phyloP scores from a whole-genome alignment of 2,888 invertebrate species.

The Lomographa bimaculata region DNA sequence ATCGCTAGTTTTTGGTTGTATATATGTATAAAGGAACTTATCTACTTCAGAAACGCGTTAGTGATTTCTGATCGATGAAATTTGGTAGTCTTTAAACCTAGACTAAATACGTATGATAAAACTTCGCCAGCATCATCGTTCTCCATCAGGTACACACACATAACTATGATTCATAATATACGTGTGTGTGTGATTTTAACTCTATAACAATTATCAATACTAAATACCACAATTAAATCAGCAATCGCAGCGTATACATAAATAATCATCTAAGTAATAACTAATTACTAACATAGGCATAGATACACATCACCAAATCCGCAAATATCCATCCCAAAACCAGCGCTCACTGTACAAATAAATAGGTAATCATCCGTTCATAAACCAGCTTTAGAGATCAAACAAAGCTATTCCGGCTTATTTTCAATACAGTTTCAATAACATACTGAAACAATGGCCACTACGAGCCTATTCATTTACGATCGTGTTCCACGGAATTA shows the following conservation, averaged over 20 bases:
- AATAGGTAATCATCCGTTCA: slow-evolving; percentile 18
- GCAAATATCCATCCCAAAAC: slow-evolving; percentile 11
- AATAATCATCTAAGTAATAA: neutral
- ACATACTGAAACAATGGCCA: slow-evolving; percentile 55
- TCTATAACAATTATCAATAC: slow-evolving; percentile 1
- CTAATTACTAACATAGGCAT: slow-evolving; percentile 11
- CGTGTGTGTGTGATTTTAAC: too few relatives aligned
- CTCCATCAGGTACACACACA: too few relatives aligned
- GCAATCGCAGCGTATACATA: too few relatives aligned
- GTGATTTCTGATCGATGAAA: too few relatives aligned
- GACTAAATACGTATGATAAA: too few relatives aligned
- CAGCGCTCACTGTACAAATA: slow-evolving; percentile 25
- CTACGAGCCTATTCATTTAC: slow-evolving; percentile 59
- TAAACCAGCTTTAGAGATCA: slow-evolving; percentile 47
- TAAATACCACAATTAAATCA: neutral
- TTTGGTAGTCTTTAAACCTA: too few relatives aligned
- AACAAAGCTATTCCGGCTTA: slow-evolving; percentile 51
- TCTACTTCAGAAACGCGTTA: too few relatives aligned
- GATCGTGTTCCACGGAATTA: slow-evolving; percentile 66
- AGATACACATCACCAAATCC: neutral
- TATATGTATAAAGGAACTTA: too few relatives aligned
- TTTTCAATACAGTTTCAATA: slow-evolving; percentile 60
- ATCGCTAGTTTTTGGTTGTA: too few relatives aligned
- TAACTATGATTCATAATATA: too few relatives aligned
- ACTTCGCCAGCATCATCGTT: too few relatives aligned